Evolutionary conservation across 2,888 invertebrate genomes (phyloP).

Genomic region (Deroplatys truncata): DNA sequence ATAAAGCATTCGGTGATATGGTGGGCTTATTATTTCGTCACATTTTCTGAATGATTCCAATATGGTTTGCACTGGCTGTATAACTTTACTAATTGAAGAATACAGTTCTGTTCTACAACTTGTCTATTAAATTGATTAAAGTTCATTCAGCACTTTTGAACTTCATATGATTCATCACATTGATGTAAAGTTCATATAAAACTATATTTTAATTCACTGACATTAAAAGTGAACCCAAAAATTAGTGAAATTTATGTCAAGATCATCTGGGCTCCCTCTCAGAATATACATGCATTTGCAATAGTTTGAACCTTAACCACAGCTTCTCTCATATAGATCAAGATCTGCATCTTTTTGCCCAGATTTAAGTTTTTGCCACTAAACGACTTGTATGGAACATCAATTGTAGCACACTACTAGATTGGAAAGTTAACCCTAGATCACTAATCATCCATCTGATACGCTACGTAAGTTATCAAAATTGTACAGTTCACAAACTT

Average conservation of each 20-base stretch:
- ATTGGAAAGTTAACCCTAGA: too few species aligned
- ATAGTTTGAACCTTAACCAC: neutral
- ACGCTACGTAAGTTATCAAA: too few species aligned
- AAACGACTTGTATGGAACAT: neutral
- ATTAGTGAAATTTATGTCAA: neutral
- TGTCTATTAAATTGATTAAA: neutral
- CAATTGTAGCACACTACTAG: too few species aligned
- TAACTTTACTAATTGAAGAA: neutral
- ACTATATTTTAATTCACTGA: neutral
- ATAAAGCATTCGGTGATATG: neutral
- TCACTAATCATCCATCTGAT: too few species aligned
- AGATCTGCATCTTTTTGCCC: neutral
- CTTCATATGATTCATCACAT: neutral
- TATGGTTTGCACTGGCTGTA: neutral
- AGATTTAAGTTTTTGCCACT: neutral
- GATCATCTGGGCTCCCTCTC: neutral
- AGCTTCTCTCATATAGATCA: neutral
- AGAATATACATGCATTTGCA: neutral
- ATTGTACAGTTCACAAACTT: too few species aligned
- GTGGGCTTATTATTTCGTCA: neutral
- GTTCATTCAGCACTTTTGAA: neutral
- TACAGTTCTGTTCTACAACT: neutral
- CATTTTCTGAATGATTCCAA: neutral
- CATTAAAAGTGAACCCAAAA: neutral
- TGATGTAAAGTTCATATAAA: neutral